Evolutionary conservation across 2,797 vertebrate genomes (phyloP).

Genomic region (Platyrinchus mystaceus): DNA sequence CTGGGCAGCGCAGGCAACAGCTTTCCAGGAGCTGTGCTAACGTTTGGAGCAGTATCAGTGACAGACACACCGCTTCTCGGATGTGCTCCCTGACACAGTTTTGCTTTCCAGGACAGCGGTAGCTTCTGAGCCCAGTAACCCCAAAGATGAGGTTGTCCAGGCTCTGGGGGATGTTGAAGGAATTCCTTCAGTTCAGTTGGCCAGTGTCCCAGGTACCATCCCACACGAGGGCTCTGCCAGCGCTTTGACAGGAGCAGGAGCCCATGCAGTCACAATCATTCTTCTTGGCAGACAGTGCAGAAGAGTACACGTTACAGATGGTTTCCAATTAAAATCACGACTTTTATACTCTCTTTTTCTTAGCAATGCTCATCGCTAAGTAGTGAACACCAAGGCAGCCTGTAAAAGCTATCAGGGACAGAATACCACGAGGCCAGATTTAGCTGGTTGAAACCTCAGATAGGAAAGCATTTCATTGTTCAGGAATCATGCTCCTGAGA

Average conservation of each 20-base stretch:
- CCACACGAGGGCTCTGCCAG: fast-evolving
- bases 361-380: neutral
- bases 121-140: neutral
- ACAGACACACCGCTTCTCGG: fast-evolving
- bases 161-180: neutral
- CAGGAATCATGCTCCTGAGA: neutral
- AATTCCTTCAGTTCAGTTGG: neutral
- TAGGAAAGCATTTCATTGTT: neutral
- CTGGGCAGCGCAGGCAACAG: neutral
- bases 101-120: neutral
- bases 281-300: fast-evolving
- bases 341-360: neutral
- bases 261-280: fast-evolving
- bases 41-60: fast-evolving
- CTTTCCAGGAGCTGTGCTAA: neutral
- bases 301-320: fast-evolving
- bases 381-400: neutral
- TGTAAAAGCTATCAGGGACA: neutral
- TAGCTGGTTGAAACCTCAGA: neutral
- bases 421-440: neutral
- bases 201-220: neutral
- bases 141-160: neutral
- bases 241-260: fast-evolving
- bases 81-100: fast-evolving
- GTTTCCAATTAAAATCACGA: neutral